Conservation (phyloP, 2,888 invertebrate genomes). For the Synanthedon vespiformis region DNA sequence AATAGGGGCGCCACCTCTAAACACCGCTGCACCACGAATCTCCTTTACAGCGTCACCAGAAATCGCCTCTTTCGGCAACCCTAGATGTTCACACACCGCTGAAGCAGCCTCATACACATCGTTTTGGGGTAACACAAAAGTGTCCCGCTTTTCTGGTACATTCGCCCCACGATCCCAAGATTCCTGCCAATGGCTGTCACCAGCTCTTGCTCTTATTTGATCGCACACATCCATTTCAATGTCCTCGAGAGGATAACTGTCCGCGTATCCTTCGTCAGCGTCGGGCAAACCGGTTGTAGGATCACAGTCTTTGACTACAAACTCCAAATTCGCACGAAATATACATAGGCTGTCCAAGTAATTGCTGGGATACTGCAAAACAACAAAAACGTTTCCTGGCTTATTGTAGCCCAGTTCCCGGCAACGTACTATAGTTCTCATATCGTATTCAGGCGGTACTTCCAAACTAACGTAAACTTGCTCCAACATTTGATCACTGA, state of each 20-base stretch:
- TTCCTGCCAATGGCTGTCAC: conserved; percentile 61
- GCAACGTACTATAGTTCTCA: conserved; percentile 79
- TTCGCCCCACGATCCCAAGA: conserved; percentile 83
- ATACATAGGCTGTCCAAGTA: conserved; percentile 78
- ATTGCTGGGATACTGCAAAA: conserved; percentile 73
- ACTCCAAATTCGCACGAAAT: conserved; percentile 92
- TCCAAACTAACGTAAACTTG: conserved; percentile 91
- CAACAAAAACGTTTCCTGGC: conserved; percentile 85
- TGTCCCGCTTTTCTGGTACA: conserved; percentile 87
- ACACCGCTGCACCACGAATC: conserved; percentile 75
- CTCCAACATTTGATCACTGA: conserved; percentile 94
- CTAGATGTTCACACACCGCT: conserved; percentile 53
- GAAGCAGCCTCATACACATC: conserved; percentile 46
- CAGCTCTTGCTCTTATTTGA: conserved; percentile 42
- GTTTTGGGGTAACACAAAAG: conserved; percentile 83
- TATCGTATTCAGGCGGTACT: conserved; percentile 82
- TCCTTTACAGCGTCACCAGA: conserved; percentile 54
- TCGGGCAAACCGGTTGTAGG: conserved; percentile 93
- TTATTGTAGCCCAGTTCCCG: conserved; percentile 87
- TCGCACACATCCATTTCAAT: conserved; percentile 53
- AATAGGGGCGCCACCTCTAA: conserved; percentile 91
- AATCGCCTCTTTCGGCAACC: conserved; percentile 38
- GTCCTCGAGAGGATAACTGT: conserved; percentile 96
- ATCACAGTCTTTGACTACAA: conserved; percentile 96
- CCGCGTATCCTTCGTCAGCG: conserved; percentile 95